Base-by-base conservation (phyloP, 2,113 vertebrate genomes). In the Leptocoma aspasia region DNA sequence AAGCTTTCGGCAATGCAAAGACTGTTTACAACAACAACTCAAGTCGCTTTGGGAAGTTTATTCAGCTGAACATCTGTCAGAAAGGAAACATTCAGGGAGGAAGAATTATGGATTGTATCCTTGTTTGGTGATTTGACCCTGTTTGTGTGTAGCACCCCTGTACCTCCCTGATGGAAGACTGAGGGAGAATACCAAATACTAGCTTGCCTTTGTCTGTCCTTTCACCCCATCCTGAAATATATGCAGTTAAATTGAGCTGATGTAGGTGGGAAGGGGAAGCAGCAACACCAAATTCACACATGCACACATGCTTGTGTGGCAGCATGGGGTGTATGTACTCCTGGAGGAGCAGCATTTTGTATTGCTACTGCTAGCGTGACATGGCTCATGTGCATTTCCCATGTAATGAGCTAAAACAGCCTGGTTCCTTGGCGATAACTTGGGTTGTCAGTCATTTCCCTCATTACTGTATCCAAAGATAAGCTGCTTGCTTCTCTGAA, bases 21-120 rank as follows among this genome's bases (percentile, higher is more conserved):
- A 99, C 99, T 0, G 98, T 99, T 95, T 99, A 99, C 98, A 99
- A 99, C 98, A 99, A 99, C 98, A 99, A 99, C 98, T 99, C 99
- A 18, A 99, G 99, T 94, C 99, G 99, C 89, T 99, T 99, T 19
- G 99, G 99, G 96, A 99, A 99, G 98, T 99, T 99, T 22, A 97
- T 99, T 85, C 99, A 99, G 97, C 98, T 99, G 95, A 98, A 99
- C 93, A 99, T 99, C 97, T 98, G 98, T 95, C 99, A 99, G 95
- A 98, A 99, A 86, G 99, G 99, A 61, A 99, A 99, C 96, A 99
- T 99, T 98, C 99, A 99, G 98, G 99, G 99, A 70, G 99, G 99
- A 90, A 98, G 98, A n/a, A 99, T 99, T 73, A 97, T 99, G 72
- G 99, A 99, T 98, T 99, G 99, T 99, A 99, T 99, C 99, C 99